Evolutionary conservation across 2,113 vertebrate genomes (phyloP).

Genomic region (Ginglymostoma cirratum): DNA sequence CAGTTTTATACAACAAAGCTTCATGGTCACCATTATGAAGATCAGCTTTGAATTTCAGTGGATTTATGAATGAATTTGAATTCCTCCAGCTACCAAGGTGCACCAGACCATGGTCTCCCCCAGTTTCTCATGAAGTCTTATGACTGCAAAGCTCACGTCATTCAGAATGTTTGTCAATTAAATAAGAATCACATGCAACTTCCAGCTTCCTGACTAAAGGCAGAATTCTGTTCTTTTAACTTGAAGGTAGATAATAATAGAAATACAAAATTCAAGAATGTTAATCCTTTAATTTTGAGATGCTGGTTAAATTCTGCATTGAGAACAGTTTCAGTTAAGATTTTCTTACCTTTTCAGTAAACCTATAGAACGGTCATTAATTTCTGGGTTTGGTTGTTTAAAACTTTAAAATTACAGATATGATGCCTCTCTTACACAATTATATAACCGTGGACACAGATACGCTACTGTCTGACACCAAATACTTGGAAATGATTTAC

Average conservation of each 20-base stretch:
- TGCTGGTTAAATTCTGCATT: not conserved
- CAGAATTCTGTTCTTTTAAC: not conserved
- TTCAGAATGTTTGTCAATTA: not conserved
- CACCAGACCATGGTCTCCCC: no score
- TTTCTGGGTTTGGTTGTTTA: not conserved
- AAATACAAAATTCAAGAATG: not conserved
- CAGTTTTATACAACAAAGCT: no score
- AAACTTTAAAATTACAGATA: conserved; percentile 64
- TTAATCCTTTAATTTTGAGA: not conserved
- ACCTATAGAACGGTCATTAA: not conserved
- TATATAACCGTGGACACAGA: conserved; percentile 96
- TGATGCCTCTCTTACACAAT: conserved; percentile 99
- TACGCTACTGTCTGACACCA: conserved; percentile 90
- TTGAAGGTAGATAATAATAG: not conserved
- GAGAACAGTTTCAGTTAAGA: not conserved
- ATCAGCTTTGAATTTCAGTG: no score
- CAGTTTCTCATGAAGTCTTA: not conserved
- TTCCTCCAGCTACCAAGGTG: no score
- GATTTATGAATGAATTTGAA: no score
- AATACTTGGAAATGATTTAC: conserved; percentile 97
- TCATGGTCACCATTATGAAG: no score
- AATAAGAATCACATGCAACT: not conserved
- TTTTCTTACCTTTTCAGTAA: not conserved
- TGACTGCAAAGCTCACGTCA: not conserved
- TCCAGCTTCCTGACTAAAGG: not conserved